A percentile compares a stretch with the other conserved stretches of the same genome.
phyloP scores from a whole-genome alignment of 2,888 invertebrate genomes.

The Acanthosepion lycidas region DNA sequence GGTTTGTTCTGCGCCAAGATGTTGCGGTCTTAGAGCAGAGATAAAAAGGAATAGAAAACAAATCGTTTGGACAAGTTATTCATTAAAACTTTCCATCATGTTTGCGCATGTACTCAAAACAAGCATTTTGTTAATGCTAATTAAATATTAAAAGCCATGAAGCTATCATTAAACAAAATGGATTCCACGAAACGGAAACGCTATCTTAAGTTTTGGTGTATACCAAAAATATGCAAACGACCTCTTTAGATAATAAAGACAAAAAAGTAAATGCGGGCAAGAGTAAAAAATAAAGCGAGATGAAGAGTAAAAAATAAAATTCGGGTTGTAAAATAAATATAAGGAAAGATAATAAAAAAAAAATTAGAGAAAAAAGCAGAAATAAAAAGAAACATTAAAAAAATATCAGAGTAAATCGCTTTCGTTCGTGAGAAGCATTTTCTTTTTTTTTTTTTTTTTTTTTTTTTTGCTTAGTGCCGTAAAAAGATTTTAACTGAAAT shows the following conservation, averaged over 20 bases:
- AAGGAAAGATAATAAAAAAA: neutral
- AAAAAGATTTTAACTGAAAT: no score
- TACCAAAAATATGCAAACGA: slow-evolving; percentile 11
- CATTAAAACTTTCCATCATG: neutral
- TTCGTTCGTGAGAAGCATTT: no score
- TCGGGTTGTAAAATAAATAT: neutral
- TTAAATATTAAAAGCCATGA: slow-evolving; percentile 33
- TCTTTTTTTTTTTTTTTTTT: no score
- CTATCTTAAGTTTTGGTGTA: neutral
- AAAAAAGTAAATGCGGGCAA: neutral
- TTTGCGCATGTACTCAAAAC: neutral
- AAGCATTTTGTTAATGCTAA: neutral
- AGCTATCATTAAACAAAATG: slow-evolving; percentile 33
- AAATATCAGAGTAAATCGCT: no score
- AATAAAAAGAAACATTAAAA: no score
- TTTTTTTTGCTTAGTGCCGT: no score
- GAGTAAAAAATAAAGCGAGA: neutral
- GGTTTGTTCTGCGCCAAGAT: neutral
- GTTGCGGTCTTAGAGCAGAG: neutral
- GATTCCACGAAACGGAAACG: neutral
- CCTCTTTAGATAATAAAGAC: neutral
- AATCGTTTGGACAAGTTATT: slow-evolving; percentile 33
- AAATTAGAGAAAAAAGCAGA: no score
- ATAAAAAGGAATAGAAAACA: slow-evolving; percentile 8
- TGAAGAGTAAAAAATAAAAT: neutral